Evolutionary conservation across 2,113 vertebrate genomes (phyloP).

Genomic region (Leuciscus idus): DNA sequence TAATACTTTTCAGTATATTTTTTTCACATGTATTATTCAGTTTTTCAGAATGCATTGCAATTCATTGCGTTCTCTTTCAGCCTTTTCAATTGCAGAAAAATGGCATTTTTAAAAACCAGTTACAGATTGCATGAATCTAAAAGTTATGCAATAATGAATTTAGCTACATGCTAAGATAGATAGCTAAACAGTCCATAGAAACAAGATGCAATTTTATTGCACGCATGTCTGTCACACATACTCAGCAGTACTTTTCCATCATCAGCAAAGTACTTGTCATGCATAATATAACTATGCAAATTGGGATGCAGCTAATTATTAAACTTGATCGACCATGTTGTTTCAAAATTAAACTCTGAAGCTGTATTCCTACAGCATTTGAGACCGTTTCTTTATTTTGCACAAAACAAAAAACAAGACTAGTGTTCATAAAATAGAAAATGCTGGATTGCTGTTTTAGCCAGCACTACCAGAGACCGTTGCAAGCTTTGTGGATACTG

Average conservation of each 20-base stretch:
- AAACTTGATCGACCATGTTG: conserved; percentile 20
- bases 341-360: background rate
- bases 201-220: background rate
- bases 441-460: background rate
- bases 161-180: background rate
- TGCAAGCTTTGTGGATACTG: background rate
- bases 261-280: background rate
- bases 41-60: background rate
- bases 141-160: background rate
- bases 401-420: background rate
- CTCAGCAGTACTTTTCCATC: background rate
- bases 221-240: background rate
- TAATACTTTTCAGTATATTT: background rate
- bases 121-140: background rate
- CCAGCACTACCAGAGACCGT: background rate
- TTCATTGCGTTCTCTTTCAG: background rate
- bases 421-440: background rate
- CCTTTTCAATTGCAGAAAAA: background rate
- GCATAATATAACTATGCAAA: conserved; percentile 13
- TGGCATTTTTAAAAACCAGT: no score
- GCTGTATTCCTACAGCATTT: conserved; percentile 1
- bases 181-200: background rate
- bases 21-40: background rate
- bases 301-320: conserved; percentile 4
- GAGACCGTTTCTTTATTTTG: background rate